Conservation (phyloP, 2,113 vertebrate genomes). For the Oxyura jamaicensis region DNA sequence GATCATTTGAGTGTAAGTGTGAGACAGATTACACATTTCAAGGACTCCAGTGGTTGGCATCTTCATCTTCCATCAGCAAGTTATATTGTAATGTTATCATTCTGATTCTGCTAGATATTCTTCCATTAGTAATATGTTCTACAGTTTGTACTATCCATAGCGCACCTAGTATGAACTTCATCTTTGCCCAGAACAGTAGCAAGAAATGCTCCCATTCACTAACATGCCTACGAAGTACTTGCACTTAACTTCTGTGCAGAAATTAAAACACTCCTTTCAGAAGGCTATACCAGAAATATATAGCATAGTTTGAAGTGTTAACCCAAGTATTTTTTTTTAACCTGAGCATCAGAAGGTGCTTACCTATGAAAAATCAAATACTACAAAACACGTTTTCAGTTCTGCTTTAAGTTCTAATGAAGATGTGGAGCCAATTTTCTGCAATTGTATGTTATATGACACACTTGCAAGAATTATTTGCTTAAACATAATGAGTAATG, state of each 20-base stretch:
- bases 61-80: neutral
- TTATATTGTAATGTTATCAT: neutral
- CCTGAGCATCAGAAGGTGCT: neutral
- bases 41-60: neutral
- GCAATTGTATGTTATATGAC: neutral
- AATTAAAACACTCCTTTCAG: neutral
- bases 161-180: neutral
- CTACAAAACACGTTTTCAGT: neutral
- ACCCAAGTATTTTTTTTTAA: neutral
- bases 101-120: neutral
- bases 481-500: neutral
- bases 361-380: neutral
- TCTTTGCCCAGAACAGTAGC: neutral
- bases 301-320: neutral
- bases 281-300: neutral
- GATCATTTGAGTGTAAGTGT: neutral
- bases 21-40: neutral
- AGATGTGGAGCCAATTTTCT: neutral
- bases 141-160: neutral
- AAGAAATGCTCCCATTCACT: neutral
- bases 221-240: neutral
- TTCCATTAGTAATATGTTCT: neutral
- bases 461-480: neutral
- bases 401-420: neutral
- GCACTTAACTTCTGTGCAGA: neutral